phyloP scores from a whole-genome alignment of 2,797 vertebrate genomes.

The Mus caroli region DNA sequence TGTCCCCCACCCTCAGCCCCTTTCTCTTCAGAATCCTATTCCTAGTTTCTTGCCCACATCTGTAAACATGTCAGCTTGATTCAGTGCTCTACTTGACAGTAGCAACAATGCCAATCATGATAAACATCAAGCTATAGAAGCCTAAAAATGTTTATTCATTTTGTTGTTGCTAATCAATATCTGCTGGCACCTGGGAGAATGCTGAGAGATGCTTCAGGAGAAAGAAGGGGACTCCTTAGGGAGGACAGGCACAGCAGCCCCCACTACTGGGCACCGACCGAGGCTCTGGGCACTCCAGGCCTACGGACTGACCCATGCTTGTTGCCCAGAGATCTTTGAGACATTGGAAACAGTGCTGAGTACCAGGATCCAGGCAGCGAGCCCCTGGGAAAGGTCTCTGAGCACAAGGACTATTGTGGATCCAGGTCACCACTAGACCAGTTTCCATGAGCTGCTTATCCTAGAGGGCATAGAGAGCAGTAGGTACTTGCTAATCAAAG shows the following conservation, averaged over 20 bases:
- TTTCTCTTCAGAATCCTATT: neutral
- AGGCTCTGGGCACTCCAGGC: neutral
- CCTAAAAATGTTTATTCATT: neutral
- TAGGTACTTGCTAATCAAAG: neutral
- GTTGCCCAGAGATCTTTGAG: neutral
- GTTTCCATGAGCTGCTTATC: neutral
- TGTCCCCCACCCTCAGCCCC: neutral
- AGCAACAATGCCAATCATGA: neutral
- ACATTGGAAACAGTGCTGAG: neutral
- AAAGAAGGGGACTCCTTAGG: neutral
- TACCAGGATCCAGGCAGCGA: neutral
- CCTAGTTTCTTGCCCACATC: neutral
- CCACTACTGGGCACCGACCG: rapidly evolving
- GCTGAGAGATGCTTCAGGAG: neutral
- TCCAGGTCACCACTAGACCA: rapidly evolving
- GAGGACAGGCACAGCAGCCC: neutral
- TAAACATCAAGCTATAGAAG: neutral
- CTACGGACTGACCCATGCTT: neutral
- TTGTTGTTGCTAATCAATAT: neutral
- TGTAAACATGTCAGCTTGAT: neutral
- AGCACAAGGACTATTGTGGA: neutral
- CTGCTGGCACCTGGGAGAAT: neutral
- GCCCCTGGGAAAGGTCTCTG: neutral
- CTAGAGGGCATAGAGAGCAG: neutral
- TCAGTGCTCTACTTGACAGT: neutral